Evolutionary conservation across 2,888 invertebrate species (phyloP).

Genomic region (Iselma pallidipennis): DNA sequence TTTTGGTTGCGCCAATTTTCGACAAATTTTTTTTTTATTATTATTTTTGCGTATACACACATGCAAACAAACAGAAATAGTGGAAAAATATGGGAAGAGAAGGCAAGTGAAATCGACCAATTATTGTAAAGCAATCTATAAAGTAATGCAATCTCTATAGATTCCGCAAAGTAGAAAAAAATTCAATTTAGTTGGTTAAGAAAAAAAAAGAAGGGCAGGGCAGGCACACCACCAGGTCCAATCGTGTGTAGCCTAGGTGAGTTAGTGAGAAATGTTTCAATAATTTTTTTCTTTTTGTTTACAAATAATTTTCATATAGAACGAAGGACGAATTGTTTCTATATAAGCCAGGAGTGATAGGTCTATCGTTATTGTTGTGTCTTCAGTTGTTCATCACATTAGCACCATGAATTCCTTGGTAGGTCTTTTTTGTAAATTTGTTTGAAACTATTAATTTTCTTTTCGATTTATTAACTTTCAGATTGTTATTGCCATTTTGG

Average conservation of each 20-base stretch:
- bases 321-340: constrained; percentile 17
- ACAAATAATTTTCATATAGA: constrained; percentile 11
- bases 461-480: constrained; percentile 10
- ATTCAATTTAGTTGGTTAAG: neutral
- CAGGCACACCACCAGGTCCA: neutral
- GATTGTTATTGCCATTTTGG: constrained; percentile 14
- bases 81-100: neutral
- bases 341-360: constrained; percentile 17
- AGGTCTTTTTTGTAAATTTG: neutral
- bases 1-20: no score
- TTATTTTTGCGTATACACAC: no score
- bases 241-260: constrained; percentile 9
- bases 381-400: constrained; percentile 12
- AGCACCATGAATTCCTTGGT: constrained; percentile 23
- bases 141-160: constrained; percentile 7
- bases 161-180: constrained; percentile 9
- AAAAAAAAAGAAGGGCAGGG: constrained; percentile 13
- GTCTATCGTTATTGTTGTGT: constrained; percentile 5
- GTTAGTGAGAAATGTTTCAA: constrained; percentile 1
- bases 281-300: constrained; percentile 3
- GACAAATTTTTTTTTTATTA: no score
- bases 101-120: neutral
- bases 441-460: constrained; percentile 7
- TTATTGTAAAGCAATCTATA: constrained; percentile 6
- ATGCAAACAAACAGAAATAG: no score